These are phyloP conservation scores for Artibeus lituratus DNA, from an alignment of 2,797 vertebrate genomes.

Conservation along the genomic window DNA sequence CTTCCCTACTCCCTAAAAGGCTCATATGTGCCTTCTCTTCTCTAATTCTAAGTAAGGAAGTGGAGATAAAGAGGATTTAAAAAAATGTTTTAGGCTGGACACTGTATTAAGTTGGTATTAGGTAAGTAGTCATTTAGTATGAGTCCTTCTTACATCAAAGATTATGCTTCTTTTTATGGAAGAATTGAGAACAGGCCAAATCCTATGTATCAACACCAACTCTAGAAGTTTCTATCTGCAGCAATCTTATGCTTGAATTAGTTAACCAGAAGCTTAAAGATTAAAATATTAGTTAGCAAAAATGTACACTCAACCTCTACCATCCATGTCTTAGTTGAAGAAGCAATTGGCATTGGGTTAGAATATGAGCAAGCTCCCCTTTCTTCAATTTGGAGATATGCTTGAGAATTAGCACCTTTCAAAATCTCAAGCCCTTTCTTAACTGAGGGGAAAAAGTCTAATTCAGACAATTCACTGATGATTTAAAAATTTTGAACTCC, in stretches of 20 bases:
- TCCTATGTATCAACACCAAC: background rate
- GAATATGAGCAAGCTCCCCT: background rate
- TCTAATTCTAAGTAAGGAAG: background rate
- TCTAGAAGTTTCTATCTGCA: background rate
- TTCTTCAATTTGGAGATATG: background rate
- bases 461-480: background rate
- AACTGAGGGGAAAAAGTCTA: background rate
- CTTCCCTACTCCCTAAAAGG: background rate
- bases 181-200: background rate
- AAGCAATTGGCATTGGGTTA: background rate
- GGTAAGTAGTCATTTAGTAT: background rate
- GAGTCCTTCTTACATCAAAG: background rate
- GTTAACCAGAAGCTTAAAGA: background rate
- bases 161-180: background rate
- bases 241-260: background rate
- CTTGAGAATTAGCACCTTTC: background rate
- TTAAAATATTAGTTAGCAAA: background rate
- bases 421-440: background rate
- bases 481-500: background rate
- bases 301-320: background rate
- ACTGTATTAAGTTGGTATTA: background rate
- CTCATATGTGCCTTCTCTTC: background rate
- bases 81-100: background rate
- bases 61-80: background rate
- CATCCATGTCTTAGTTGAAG: background rate